Base-by-base conservation (phyloP, 2,113 vertebrate species). In the Rhinoderma darwinii region DNA sequence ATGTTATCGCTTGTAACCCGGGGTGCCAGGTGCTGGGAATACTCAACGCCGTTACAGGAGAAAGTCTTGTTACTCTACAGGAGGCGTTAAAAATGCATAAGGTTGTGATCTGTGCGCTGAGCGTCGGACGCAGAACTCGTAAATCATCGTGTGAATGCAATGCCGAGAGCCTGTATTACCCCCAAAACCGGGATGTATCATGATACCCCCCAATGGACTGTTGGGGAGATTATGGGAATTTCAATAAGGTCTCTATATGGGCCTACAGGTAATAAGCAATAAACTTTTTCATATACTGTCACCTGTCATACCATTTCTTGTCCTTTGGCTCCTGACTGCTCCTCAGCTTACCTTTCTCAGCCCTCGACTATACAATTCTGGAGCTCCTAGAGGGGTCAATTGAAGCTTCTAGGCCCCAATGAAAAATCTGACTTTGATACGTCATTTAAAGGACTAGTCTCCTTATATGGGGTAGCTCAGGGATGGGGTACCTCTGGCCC, bases 81-180 rank as follows among this genome's bases (percentile, higher is more conserved):
- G 78, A 81, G 37, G 22, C 27, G 37, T 81, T 81, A 81, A 81
- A 81, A 81, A 81, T 81, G 78, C 78, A 63, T n/a, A 63, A 43
- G 56, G 78, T 81, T 81, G 78, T 81, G 78, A 81, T 61, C 22
- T 59, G 47, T 22, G 20, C 50, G 4, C 20, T 14, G 51, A 63
- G 54, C 37, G 0, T 9, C 25, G 37, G 35, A 63, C 4, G 54
- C 17, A n/a, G 35, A 10, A 8, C 37, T 81, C 54, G 6, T 43
- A 37, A 63, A 63, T 63, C 35, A 27, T 39, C 41, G 10, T 47
- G 6, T 4, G 7, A 41, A 61, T 44, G 25, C 59, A n/a, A 39
- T 25, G 47, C 50, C 0, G 27, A 50, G 17, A 47, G 76, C 27
- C 59, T 66, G 11, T 7, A 66, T 32, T 66, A 66, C 63, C 17